Conservation (phyloP, 2,888 invertebrate genomes). For the Rhamphomyia laevipes region DNA sequence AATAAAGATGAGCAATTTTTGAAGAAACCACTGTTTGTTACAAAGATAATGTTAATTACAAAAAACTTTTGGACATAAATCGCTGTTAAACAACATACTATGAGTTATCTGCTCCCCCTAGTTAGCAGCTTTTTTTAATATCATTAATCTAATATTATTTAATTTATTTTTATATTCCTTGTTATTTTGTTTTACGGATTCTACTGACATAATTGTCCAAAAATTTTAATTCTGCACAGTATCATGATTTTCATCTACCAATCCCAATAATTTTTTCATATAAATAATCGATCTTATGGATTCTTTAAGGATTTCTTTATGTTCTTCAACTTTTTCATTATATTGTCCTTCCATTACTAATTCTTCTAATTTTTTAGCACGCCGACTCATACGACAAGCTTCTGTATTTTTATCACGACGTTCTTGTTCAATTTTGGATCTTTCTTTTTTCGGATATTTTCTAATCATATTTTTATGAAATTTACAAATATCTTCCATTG, state of each 20-base stretch:
- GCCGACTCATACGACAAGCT: constrained; percentile 19
- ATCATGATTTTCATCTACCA: constrained; percentile 3
- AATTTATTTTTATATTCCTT: too few species aligned
- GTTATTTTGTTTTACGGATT: too few species aligned
- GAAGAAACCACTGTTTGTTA: too few species aligned
- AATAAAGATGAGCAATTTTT: too few species aligned
- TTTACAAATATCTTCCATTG: constrained; percentile 17
- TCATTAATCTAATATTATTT: too few species aligned
- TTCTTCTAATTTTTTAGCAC: constrained; percentile 23
- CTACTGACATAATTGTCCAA: too few species aligned
- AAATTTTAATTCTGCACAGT: too few species aligned
- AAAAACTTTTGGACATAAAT: too few species aligned
- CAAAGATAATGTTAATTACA: too few species aligned
- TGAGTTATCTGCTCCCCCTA: too few species aligned
- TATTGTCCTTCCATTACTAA: constrained; percentile 21
- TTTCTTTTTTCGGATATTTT: constrained; percentile 13
- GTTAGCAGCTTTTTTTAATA: too few species aligned
- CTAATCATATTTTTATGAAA: constrained; percentile 19
- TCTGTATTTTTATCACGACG: constrained; percentile 16
- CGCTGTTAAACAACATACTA: too few species aligned
- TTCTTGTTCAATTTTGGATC: constrained; percentile 14
- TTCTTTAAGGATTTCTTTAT: constrained; percentile 21
- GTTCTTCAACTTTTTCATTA: constrained; percentile 16
- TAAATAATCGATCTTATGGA: constrained; percentile 24
- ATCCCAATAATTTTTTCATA: constrained; percentile 22